Conservation (phyloP, 2,888 invertebrate species). For the Ariolimax columbianus region DNA sequence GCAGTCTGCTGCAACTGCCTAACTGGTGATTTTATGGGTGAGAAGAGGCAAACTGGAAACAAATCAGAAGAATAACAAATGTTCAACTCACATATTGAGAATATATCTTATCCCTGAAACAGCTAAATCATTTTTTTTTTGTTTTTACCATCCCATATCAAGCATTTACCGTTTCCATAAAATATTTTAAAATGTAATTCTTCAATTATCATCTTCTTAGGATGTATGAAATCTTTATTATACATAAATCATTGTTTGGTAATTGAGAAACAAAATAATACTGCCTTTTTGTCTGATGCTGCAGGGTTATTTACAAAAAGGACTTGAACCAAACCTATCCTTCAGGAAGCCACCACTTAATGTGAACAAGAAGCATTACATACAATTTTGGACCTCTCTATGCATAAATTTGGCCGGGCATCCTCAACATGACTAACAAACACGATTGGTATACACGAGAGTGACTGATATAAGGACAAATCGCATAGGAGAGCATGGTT, state of each 20-base stretch:
- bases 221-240: background rate
- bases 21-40: no score
- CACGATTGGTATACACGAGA: background rate
- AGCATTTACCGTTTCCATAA: no score
- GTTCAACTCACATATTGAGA: no score
- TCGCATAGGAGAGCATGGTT: background rate
- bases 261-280: background rate
- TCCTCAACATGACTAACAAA: background rate
- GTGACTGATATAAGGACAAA: background rate
- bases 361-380: background rate
- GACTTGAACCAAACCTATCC: constrained; percentile 32
- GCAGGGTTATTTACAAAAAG: background rate
- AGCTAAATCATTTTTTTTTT: no score
- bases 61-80: no score
- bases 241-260: background rate
- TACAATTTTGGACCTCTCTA: background rate
- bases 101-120: no score
- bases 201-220: background rate
- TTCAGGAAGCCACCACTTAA: constrained; percentile 33
- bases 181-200: no score
- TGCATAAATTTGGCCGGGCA: background rate
- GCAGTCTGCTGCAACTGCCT: no score
- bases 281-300: constrained; percentile 6
- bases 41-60: no score
- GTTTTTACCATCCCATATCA: no score